Conservation (phyloP, 2,113 vertebrate genomes). For the Stercorarius parasiticus region DNA sequence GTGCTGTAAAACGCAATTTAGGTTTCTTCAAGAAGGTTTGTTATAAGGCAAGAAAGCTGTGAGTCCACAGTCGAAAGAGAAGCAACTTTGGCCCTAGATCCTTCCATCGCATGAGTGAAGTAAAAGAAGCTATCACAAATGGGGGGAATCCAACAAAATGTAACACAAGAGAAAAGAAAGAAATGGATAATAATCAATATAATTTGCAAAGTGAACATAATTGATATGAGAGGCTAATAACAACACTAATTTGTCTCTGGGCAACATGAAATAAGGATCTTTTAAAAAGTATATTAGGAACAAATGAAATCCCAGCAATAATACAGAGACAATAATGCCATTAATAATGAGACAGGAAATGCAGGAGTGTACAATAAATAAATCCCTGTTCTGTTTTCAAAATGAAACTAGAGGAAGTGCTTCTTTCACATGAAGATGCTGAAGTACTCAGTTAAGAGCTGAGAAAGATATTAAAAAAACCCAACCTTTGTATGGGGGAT, state of each 20-base stretch:
- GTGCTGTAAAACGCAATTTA: background rate
- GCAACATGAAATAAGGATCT: background rate
- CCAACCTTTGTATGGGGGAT: accelerated
- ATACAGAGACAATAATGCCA: background rate
- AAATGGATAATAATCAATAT: background rate
- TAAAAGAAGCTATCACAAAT: background rate
- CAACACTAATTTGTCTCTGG: background rate
- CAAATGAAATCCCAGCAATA: constrained; percentile 28
- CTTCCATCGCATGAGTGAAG: background rate
- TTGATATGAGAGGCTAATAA: constrained; percentile 6
- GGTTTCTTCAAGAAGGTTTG: background rate
- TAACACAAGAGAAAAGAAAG: background rate
- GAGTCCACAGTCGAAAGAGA: background rate
- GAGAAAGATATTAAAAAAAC: background rate
- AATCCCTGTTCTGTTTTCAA: background rate
- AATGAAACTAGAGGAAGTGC: background rate
- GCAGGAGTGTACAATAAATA: background rate
- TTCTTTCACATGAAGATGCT: background rate
- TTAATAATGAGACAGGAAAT: constrained; percentile 32
- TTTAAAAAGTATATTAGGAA: background rate
- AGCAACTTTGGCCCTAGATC: background rate
- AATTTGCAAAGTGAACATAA: background rate
- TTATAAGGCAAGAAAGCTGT: background rate
- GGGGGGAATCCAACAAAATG: background rate
- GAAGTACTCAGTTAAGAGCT: background rate